Evolutionary conservation across 2,888 invertebrate species (phyloP).

Genomic region (Smittia aterrima): DNA sequence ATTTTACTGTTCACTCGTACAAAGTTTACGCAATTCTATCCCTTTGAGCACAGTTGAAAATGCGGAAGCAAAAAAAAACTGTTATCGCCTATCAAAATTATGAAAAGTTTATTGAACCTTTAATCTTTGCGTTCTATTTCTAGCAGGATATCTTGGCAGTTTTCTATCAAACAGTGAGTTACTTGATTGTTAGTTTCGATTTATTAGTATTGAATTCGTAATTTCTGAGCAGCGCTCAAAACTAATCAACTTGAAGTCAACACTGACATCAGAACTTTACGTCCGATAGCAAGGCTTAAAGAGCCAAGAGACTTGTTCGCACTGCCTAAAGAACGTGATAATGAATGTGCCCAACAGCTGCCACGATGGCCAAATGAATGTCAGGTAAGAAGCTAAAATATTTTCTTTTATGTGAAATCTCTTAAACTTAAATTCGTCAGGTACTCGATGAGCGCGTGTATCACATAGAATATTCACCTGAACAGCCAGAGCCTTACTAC

Average conservation of each 20-base stretch:
- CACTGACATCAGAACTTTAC: conserved; percentile 64
- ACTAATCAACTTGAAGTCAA: conserved; percentile 68
- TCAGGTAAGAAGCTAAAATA: conserved; percentile 60
- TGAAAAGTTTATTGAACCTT: too few relatives aligned
- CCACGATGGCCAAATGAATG: conserved; percentile 87
- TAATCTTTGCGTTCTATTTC: not conserved
- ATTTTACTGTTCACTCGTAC: not conserved
- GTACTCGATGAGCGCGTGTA: conserved; percentile 78
- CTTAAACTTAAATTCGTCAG: conserved; percentile 53
- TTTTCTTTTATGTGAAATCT: not conserved
- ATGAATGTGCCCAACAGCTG: conserved; percentile 72
- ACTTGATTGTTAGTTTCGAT: not conserved
- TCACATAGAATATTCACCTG: conserved; percentile 72
- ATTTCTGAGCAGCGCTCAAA: conserved; percentile 54
- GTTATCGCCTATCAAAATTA: too few relatives aligned
- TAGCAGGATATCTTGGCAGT: conserved; percentile 52
- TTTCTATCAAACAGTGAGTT: conserved; percentile 51
- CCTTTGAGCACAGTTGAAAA: not conserved
- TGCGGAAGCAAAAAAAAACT: not conserved
- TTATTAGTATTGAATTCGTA: not conserved
- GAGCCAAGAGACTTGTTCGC: conserved; percentile 72
- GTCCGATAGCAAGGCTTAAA: conserved; percentile 63
- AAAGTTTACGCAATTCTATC: not conserved
- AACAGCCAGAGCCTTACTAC: conserved; percentile 79
- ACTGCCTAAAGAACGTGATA: conserved; percentile 62